These are phyloP conservation scores for Cryptotermes secundus DNA, from an alignment of 1,140 invertebrate species.

Conservation along the genomic window DNA sequence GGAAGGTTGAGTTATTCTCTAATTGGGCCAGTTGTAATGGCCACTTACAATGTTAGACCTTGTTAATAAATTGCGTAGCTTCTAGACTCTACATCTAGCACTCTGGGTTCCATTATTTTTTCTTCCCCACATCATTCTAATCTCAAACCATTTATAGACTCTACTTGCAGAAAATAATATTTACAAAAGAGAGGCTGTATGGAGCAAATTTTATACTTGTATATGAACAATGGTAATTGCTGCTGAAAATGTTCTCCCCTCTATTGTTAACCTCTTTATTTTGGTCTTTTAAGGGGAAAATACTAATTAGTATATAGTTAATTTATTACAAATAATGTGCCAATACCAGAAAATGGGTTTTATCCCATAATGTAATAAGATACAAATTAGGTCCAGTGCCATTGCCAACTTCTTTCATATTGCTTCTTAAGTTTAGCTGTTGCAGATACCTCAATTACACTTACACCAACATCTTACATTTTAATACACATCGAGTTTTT, in stretches of 20 bases:
- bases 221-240: conserved; percentile 17
- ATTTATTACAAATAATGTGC: neutral
- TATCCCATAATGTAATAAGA: neutral
- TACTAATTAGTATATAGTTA: neutral
- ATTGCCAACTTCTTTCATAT: neutral
- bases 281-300: neutral
- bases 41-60: neutral
- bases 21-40: conserved; percentile 18
- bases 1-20: neutral
- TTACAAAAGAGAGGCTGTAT: neutral
- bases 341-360: neutral
- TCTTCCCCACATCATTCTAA: neutral
- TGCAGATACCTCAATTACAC: neutral
- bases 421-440: neutral
- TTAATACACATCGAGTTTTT: neutral
- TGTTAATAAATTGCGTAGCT: neutral
- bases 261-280: neutral
- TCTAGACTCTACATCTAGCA: neutral
- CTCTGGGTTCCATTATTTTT: neutral
- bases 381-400: neutral
- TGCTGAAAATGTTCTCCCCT: neutral
- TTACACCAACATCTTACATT: neutral
- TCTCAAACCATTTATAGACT: neutral
- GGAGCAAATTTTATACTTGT: conserved; percentile 13
- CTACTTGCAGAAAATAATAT: neutral